These are phyloP conservation scores for Allophyes oxyacanthae DNA, from an alignment of 2,888 invertebrate genomes.

Conservation along the genomic window DNA sequence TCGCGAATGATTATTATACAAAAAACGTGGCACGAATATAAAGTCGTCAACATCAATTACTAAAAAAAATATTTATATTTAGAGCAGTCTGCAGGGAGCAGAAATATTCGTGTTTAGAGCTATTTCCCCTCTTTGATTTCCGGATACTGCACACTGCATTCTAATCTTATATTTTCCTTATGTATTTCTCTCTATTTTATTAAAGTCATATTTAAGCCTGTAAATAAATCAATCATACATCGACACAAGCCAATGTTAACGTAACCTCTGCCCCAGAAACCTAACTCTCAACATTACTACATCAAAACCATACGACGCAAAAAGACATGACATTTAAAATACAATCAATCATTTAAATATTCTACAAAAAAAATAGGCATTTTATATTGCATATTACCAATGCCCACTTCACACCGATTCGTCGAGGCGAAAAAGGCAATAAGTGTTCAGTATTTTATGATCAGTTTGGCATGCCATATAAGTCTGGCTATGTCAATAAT, in stretches of 20 bases:
- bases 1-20: too few species aligned
- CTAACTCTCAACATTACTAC: constrained; percentile 32
- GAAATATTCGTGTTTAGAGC: too few species aligned
- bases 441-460: constrained; percentile 69
- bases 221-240: constrained; percentile 44
- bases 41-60: too few species aligned
- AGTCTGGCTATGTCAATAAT: constrained; percentile 58
- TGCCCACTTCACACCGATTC: constrained; percentile 66
- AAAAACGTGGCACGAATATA: too few species aligned
- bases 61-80: too few species aligned
- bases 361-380: constrained; percentile 25
- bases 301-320: constrained; percentile 36
- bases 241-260: constrained; percentile 37
- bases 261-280: constrained; percentile 44
- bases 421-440: constrained; percentile 68
- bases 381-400: constrained; percentile 37
- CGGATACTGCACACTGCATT: too few species aligned
- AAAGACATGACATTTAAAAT: constrained; percentile 47
- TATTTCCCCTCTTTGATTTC: too few species aligned
- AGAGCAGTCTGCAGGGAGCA: too few species aligned
- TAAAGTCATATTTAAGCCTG: constrained; percentile 7
- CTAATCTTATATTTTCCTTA: too few species aligned
- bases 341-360: constrained; percentile 47
- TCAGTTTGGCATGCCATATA: constrained; percentile 59
- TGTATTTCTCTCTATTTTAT: too few species aligned